Evolutionary conservation across 2,888 invertebrate genomes (phyloP).

Genomic region (Agapostemon virescens): DNA sequence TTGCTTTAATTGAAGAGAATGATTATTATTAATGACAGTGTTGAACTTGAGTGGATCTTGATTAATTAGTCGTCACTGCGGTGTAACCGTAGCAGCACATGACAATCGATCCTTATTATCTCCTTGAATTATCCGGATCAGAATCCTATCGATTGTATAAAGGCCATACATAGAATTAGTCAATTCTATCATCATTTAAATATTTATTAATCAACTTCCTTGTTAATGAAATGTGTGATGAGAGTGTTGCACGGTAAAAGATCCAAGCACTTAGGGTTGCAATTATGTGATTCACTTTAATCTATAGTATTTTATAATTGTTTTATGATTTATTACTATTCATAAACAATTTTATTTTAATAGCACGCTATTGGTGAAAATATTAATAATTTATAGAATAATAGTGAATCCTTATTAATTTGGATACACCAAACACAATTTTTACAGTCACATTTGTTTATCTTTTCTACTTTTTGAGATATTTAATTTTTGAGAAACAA

Average conservation of each 20-base stretch:
- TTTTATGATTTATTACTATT: neutral
- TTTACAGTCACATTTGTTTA: too few species aligned
- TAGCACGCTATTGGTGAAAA: neutral
- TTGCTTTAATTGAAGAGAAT: constrained; percentile 11
- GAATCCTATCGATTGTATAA: constrained; percentile 34
- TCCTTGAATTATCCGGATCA: constrained; percentile 14
- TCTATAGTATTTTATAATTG: neutral
- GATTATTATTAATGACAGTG: neutral
- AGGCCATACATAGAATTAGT: constrained; percentile 59
- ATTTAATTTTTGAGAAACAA: too few species aligned
- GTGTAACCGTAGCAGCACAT: neutral
- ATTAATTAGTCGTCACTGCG: neutral
- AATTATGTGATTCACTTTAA: neutral
- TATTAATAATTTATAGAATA: neutral
- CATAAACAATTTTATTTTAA: neutral
- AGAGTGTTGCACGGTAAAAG: constrained; percentile 44
- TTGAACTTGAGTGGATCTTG: neutral
- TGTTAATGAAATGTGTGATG: neutral
- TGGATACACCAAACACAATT: too few species aligned
- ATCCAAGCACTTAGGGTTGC: constrained; percentile 23
- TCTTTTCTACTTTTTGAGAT: too few species aligned
- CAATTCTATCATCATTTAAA: constrained; percentile 45
- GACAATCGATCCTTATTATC: constrained; percentile 33
- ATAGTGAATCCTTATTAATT: neutral
- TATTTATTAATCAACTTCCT: constrained; percentile 18